Base-by-base conservation (phyloP, 2,797 vertebrate genomes). In the Neostethus bicornis region DNA sequence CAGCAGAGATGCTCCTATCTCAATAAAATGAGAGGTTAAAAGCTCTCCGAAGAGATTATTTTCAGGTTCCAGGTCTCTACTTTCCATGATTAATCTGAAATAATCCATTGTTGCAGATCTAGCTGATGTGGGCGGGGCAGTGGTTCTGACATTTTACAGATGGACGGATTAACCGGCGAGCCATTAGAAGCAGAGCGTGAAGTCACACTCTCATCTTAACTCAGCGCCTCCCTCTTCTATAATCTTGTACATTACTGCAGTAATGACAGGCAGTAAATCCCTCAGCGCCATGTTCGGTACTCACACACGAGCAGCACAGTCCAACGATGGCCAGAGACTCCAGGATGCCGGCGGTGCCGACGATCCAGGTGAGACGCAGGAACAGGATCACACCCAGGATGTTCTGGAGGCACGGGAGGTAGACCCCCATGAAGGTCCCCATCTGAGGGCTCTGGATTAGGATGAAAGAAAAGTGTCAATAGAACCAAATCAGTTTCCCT, bases 321-420 rank as follows among this genome's bases (percentile, higher is more conserved):
- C 87, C 87, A 23, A 99, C 96, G 0, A 98, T 97, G 72, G 93
- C 93, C 79, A 99, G 91, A 43, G 96, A 93, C 71, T 96, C 94
- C 13, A 98, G 75, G 68, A 99, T 94, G 45, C 97, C 97, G 0
- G 96, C 93, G 0, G 92, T 94, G 48, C 96, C 97, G 10, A 99
- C 97, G 8, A 99, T 97, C 96, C 97, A 98, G 0, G 97, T 96
- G 46, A 99, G 93, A 28, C 97, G 93, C 38, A 98, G 88, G 64
- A 99, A 99, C 63, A 99, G 92, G 81, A 99, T 98, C 56, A 99
- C 97, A 1, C 97, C 97, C 54, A 98, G 90, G 60, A 99, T 98
- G 63, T 99, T 98, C 85, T 99, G 97, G 63, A 98, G 91, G 68
- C 96, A 99, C 12, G 97, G 97, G 64, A 99, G 92, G 91, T 98